A percentile compares a stretch with the other conserved stretches of the same genome.
Conservation (phyloP, 1,140 invertebrate genomes). For the Cryptotermes secundus region DNA sequence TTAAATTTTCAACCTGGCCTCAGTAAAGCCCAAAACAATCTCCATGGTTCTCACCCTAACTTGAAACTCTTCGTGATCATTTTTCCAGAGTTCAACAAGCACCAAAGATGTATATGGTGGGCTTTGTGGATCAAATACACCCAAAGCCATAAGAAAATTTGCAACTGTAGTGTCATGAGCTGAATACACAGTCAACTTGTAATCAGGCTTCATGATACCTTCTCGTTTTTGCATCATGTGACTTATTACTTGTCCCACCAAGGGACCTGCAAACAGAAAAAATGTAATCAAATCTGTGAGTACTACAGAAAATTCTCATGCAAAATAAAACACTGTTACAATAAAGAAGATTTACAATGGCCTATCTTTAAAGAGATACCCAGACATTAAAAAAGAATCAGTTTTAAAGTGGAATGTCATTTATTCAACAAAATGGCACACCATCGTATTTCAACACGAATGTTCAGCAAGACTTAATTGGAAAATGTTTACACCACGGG, state of each 20-base stretch:
- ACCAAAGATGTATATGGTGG: conserved; percentile 73
- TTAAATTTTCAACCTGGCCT: too few relatives aligned
- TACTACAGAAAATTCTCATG: background rate
- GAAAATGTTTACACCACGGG: too few relatives aligned
- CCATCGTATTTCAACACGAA: too few relatives aligned
- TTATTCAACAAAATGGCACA: too few relatives aligned
- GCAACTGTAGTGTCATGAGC: conserved; percentile 82
- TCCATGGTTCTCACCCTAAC: conserved; percentile 39
- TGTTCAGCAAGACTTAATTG: too few relatives aligned
- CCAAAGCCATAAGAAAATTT: conserved; percentile 70
- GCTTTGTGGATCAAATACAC: conserved; percentile 68
- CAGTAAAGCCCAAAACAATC: background rate
- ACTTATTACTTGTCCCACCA: conserved; percentile 64
- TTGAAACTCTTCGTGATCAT: conserved; percentile 36
- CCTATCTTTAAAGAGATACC: too few relatives aligned
- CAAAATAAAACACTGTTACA: too few relatives aligned
- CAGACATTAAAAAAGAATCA: too few relatives aligned
- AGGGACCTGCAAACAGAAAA: conserved; percentile 52
- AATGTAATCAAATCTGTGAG: background rate
- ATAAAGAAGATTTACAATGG: too few relatives aligned
- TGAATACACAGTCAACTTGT: conserved; percentile 73
- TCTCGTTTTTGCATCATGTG: conserved; percentile 55
- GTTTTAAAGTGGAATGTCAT: too few relatives aligned
- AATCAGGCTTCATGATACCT: conserved; percentile 49
- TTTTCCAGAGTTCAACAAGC: conserved; percentile 65